Conservation (phyloP, 2,113 vertebrate species). For the Tychaedon coryphoeus region DNA sequence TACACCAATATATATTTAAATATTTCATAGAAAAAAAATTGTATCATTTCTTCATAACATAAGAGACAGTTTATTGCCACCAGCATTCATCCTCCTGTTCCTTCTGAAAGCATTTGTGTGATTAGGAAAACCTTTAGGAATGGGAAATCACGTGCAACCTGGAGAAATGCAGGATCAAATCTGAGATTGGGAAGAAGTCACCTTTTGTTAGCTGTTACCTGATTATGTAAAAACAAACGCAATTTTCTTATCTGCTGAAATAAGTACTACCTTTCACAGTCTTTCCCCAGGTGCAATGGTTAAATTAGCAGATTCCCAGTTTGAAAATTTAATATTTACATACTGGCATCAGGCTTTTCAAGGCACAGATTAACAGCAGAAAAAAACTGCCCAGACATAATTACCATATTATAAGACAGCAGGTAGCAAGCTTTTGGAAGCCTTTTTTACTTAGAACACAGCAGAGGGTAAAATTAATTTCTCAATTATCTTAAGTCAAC, state of each 20-base stretch:
- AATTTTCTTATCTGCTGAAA: neutral
- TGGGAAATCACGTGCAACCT: neutral
- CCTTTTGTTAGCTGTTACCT: neutral
- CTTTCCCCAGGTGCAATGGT: neutral
- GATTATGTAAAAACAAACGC: neutral
- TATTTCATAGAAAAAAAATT: neutral
- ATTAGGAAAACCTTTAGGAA: neutral
- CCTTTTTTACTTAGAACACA: slow-evolving; percentile 27
- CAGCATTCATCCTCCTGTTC: neutral
- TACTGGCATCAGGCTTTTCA: neutral
- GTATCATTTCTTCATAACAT: neutral
- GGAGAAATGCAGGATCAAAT: neutral
- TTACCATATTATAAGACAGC: slow-evolving; percentile 43
- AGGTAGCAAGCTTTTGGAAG: slow-evolving; percentile 19
- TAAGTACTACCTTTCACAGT: neutral
- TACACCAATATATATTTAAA: neutral
- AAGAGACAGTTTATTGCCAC: neutral
- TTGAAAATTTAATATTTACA: neutral
- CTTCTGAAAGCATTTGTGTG: neutral
- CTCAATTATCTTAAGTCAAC: slow-evolving; percentile 24
- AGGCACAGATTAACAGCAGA: neutral
- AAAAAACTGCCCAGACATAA: neutral
- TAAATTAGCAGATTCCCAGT: neutral
- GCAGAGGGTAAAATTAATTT: slow-evolving; percentile 46
- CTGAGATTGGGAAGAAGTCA: neutral